phyloP scores from a whole-genome alignment of 2,113 vertebrate genomes.

The Oncorhynchus tshawytscha region DNA sequence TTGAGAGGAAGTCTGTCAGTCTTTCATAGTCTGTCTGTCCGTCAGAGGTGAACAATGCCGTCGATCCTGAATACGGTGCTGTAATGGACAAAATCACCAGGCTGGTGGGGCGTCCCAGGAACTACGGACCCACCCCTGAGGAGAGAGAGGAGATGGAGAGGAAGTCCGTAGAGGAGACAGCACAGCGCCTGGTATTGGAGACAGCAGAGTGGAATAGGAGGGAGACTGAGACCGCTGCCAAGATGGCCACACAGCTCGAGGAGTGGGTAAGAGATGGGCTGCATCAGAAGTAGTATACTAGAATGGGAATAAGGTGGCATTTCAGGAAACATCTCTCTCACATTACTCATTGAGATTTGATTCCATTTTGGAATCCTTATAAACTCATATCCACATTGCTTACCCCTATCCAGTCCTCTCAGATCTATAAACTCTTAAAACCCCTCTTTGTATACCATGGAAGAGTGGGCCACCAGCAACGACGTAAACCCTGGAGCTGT shows the following conservation, averaged over 20 bases:
- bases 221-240: conserved; percentile 72
- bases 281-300: no score
- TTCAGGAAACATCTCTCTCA: background rate
- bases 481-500: no score
- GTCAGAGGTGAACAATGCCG: conserved; percentile 76
- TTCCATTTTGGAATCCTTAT: no score
- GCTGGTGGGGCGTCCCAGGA: conserved; percentile 78
- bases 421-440: no score
- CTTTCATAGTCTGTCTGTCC: background rate
- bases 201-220: conserved; percentile 63
- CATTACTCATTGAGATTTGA: no score
- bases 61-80: conserved; percentile 75
- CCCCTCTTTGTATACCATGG: no score
- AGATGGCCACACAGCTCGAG: conserved; percentile 77
- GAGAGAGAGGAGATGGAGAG: conserved; percentile 75
- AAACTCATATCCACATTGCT: background rate
- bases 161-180: conserved; percentile 64
- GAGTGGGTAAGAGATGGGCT: conserved; percentile 80
- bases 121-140: conserved; percentile 81
- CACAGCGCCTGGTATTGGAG: conserved; percentile 64
- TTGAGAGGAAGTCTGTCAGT: no score
- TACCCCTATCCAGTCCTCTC: no score
- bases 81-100: conserved; percentile 77
- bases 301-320: background rate
- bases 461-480: no score